A percentile compares a stretch with the other conserved stretches of the same genome.
phyloP scores from a whole-genome alignment of 2,113 vertebrate species.

The Ibidorhyncha struthersii region DNA sequence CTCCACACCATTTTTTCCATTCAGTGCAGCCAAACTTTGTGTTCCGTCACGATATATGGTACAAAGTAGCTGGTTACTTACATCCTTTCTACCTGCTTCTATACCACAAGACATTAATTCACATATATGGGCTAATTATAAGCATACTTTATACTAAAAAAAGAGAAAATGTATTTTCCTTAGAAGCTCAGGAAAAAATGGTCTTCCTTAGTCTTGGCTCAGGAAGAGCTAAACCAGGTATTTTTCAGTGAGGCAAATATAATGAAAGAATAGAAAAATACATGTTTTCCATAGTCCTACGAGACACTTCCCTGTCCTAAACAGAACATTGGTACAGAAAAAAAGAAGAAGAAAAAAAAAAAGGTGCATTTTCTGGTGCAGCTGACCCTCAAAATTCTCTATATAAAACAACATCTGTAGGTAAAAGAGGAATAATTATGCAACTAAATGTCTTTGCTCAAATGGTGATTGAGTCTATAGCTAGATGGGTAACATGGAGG shows the following conservation, averaged over 20 bases:
- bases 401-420: neutral
- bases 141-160: neutral
- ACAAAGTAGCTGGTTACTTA: neutral
- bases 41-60: neutral
- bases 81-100: neutral
- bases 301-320: neutral
- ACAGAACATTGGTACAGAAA: neutral
- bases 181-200: neutral
- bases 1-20: neutral
- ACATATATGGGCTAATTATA: neutral
- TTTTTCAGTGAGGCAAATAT: neutral
- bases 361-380: neutral
- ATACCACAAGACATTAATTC: neutral
- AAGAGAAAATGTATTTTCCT: neutral
- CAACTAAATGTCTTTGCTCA: neutral
- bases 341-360: neutral
- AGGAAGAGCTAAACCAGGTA: neutral
- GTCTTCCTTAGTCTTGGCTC: neutral
- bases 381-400: neutral
- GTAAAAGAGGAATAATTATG: neutral
- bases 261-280: neutral
- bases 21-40: neutral
- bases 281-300: neutral
- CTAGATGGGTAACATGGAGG: neutral
- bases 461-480: neutral